Base-by-base conservation (phyloP, 2,888 invertebrate genomes). In the Drosophila multiciliata region DNA sequence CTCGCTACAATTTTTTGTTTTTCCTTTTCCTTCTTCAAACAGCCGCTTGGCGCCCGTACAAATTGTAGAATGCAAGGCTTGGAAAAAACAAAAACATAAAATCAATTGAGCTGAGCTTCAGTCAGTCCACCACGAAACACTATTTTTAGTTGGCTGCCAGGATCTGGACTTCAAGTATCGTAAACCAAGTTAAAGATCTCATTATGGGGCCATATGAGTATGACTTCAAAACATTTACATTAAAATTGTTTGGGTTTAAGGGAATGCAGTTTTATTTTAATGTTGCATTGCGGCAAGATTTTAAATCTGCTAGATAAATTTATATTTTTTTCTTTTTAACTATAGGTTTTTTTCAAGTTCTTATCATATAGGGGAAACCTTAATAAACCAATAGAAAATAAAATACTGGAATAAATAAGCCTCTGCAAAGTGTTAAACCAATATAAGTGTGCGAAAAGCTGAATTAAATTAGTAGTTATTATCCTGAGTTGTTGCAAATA, bases 151-250 rank as follows among this genome's bases (percentile, higher is more conserved):
- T 69, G 78, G 58, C 67, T 72, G 71, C 57, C 74, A 80, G 83
- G 83, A 71, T 54, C 54, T 49, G 58, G 48, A 23, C 17, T 49
- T 32, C 32, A 78, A 40, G 70, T 80, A 80, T 83, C 83, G 72
- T 77, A 80, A 83, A 68, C 80, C 67, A 80, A 67, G 69, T 60
- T 73, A 64, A 76, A 72, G 76, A 75, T 62, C 87, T 75, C 84
- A 87, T 89, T 87, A 83, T 73, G 52, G 53, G 66, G 53, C 45
- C 63, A 32, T 33, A 58, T 59, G 26, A 62, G 53, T 52, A 64
- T 55, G 70, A 74, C 73, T 73, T 83, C 76, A 38, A 87, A 78
- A 82, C 84, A 87, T 87, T 87, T 75, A 84, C 90, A 87, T 84
- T 89, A 89, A 89, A 89, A 84, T 89, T 73, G 70, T 80, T 86